Conservation (phyloP, 2,113 vertebrate genomes). For the Salvelinus sp. region DNA sequence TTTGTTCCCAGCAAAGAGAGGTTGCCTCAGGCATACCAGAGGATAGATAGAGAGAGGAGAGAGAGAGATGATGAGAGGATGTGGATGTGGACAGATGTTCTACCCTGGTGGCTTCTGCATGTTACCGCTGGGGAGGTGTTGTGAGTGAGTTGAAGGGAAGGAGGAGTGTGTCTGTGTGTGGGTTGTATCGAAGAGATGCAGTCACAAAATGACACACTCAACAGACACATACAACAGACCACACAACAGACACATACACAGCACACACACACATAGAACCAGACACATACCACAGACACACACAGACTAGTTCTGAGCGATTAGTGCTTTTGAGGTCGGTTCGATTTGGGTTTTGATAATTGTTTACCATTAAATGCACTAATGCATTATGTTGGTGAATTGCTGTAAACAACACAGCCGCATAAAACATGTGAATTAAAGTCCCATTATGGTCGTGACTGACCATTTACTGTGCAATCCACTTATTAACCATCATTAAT, state of each 20-base stretch:
- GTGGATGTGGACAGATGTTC: neutral
- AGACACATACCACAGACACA: conserved; percentile 3
- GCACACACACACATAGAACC: neutral
- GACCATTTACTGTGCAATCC: too few relatives aligned
- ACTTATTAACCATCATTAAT: too few relatives aligned
- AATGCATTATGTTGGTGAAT: too few relatives aligned
- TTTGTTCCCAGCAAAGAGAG: conserved; percentile 2
- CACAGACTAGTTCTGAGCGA: too few relatives aligned
- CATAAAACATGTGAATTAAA: too few relatives aligned
- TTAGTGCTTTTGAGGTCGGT: too few relatives aligned
- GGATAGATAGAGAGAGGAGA: neutral
- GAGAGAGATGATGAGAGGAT: neutral
- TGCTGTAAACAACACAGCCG: too few relatives aligned
- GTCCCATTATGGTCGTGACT: too few relatives aligned
- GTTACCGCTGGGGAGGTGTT: neutral
- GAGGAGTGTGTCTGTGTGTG: too few relatives aligned
- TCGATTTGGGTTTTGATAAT: too few relatives aligned
- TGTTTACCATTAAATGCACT: too few relatives aligned
- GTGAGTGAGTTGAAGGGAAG: neutral
- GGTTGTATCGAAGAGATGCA: too few relatives aligned
- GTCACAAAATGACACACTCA: neutral
- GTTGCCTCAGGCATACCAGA: neutral
- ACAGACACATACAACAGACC: neutral
- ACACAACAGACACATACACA: neutral
- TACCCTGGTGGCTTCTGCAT: neutral